Percentiles rank a stretch among this genome's conserved stretches.
These are phyloP conservation scores for Mionectes macconnelli DNA, from an alignment of 2,113 vertebrate species.

Conservation along the genomic window DNA sequence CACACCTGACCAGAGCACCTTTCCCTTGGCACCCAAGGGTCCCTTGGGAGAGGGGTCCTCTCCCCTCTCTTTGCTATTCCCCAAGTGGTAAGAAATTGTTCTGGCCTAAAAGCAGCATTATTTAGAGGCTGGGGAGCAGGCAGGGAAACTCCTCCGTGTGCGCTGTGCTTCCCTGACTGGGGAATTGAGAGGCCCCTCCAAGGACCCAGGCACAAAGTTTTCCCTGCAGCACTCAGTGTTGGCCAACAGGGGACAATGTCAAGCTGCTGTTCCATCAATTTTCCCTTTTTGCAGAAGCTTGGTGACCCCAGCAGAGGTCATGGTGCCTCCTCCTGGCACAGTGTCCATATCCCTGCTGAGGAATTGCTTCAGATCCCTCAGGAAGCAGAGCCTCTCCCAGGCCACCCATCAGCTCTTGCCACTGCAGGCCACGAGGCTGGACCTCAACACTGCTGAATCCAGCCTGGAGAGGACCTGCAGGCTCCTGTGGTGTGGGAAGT, in stretches of 20 bases:
- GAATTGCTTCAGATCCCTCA: neutral
- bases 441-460: neutral
- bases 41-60: neutral
- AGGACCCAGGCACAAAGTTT: neutral
- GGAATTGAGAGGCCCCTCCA: neutral
- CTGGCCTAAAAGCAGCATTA: neutral
- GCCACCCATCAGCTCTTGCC: neutral
- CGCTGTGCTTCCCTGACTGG: accelerated
- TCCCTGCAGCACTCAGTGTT: neutral
- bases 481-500: neutral
- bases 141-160: neutral
- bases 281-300: neutral
- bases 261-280: neutral
- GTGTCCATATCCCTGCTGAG: neutral
- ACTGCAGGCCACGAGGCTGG: neutral
- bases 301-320: neutral
- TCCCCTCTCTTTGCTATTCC: neutral
- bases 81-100: neutral
- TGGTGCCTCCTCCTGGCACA: neutral
- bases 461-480: neutral
- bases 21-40: neutral
- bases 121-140: neutral
- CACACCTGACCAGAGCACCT: neutral
- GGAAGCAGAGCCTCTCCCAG: neutral
- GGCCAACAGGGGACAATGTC: neutral